Evolutionary conservation across 2,113 vertebrate species (phyloP).

Genomic region (Microtus pennsylvanicus): DNA sequence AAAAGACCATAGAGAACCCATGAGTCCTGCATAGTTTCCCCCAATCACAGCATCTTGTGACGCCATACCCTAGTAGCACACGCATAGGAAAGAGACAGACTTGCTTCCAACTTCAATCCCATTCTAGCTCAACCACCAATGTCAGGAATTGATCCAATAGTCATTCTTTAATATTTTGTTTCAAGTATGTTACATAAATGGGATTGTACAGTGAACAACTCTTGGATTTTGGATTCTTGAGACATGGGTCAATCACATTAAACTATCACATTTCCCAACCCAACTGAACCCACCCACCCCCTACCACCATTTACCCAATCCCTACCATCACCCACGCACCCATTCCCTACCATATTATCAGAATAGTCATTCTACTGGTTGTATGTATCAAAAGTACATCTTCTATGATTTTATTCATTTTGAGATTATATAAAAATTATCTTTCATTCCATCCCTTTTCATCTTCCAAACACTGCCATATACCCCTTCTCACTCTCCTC

Average conservation of each 20-base stretch:
- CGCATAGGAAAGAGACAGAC: neutral
- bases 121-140: neutral
- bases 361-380: neutral
- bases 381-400: neutral
- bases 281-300: no score
- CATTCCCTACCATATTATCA: no score
- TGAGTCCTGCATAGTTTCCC: neutral
- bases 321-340: no score
- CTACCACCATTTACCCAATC: no score
- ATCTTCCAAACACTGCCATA: neutral
- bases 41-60: neutral
- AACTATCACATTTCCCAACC: no score
- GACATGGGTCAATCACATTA: no score
- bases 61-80: neutral
- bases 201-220: neutral
- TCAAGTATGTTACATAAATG: neutral
- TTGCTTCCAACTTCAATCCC: neutral
- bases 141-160: neutral
- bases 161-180: neutral
- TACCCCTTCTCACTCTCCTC: neutral
- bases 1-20: neutral
- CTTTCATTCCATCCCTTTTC: neutral
- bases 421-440: neutral
- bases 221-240: neutral
- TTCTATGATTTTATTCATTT: neutral